These are phyloP conservation scores for Drosophila navojoa DNA, from an alignment of 1,140 invertebrate genomes.

Conservation along the genomic window DNA sequence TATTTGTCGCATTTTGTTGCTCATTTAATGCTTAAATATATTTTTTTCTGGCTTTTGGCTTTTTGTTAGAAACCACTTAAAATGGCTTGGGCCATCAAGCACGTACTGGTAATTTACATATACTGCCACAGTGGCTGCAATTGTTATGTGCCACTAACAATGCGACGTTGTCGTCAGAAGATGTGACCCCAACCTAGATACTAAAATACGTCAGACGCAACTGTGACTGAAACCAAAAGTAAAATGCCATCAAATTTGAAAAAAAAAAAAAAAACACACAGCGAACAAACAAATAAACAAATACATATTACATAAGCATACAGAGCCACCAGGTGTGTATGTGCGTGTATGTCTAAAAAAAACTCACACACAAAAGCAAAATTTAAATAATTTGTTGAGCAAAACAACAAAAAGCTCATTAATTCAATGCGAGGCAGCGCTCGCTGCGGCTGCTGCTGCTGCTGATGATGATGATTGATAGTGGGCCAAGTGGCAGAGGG, in stretches of 20 bases:
- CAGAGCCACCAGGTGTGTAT: slow-evolving; percentile 23
- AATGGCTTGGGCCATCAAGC: slow-evolving; percentile 56
- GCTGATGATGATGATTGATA: slow-evolving; percentile 42
- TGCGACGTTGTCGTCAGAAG: slow-evolving; percentile 64
- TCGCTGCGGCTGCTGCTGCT: neutral
- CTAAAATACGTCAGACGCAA: slow-evolving; percentile 39
- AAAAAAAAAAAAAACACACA: slow-evolving; percentile 31
- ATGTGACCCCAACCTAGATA: slow-evolving; percentile 80
- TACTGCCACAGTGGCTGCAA: slow-evolving; percentile 41
- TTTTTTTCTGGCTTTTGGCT: neutral
- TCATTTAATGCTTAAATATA: slow-evolving; percentile 1
- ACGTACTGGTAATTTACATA: slow-evolving; percentile 47
- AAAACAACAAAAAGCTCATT: slow-evolving; percentile 48
- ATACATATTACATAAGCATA: slow-evolving; percentile 67
- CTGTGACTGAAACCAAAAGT: slow-evolving; percentile 71
- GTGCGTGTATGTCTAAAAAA: slow-evolving; percentile 1
- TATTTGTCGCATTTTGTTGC: slow-evolving; percentile 11
- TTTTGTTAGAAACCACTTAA: slow-evolving; percentile 43
- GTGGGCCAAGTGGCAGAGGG: neutral
- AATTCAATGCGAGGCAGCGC: slow-evolving; percentile 45
- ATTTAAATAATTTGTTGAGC: slow-evolving; percentile 58
- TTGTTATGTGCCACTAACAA: slow-evolving; percentile 50
- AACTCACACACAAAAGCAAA: slow-evolving; percentile 39
- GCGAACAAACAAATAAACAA: slow-evolving; percentile 11
- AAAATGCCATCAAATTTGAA: slow-evolving; percentile 75